These are phyloP conservation scores for Anableps anableps DNA, from an alignment of 2,797 vertebrate species.

Conservation along the genomic window DNA sequence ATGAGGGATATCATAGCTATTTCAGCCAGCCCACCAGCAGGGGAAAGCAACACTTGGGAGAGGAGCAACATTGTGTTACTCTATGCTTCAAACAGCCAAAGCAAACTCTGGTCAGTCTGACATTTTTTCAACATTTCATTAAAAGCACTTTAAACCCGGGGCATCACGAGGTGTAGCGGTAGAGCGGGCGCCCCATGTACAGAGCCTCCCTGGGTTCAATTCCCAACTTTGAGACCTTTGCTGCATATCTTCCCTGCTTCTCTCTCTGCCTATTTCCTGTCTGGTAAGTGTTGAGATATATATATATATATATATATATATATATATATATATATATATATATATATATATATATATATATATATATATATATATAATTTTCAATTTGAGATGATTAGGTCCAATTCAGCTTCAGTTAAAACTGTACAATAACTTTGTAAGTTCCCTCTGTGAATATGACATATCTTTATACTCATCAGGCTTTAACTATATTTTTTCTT, in stretches of 20 bases:
- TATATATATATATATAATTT: no score
- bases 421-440: not conserved
- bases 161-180: no score
- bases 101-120: not conserved
- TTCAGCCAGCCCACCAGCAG: not conserved
- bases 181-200: no score
- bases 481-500: not conserved
- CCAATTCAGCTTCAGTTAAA: not conserved
- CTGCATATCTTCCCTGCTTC: no score
- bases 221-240: no score
- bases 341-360: no score
- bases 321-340: no score
- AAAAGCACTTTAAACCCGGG: not conserved
- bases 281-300: no score
- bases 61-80: not conserved
- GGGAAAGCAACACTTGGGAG: not conserved
- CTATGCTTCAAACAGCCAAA: not conserved
- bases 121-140: not conserved
- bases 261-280: no score
- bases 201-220: no score
- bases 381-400: not conserved
- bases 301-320: no score
- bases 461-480: not conserved
- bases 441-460: not conserved
- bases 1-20: not conserved